A percentile compares a stretch with the other conserved stretches of the same genome.
phyloP scores from a whole-genome alignment of 2,797 vertebrate genomes.

The Rhinogobio ventralis region DNA sequence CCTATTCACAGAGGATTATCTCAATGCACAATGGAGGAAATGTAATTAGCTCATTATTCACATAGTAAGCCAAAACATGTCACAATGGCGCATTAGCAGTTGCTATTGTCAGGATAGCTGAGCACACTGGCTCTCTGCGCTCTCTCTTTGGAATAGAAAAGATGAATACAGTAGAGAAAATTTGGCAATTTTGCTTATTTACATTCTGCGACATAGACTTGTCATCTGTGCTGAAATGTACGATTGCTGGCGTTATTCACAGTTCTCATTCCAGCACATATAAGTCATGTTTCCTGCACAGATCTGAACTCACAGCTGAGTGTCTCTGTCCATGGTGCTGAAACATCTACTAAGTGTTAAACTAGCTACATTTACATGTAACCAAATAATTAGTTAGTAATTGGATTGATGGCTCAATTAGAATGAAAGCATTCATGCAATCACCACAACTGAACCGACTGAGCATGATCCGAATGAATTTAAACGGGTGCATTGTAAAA shows the following conservation, averaged over 20 bases:
- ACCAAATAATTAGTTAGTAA: background rate
- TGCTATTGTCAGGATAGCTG: conserved; percentile 56
- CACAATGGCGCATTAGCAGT: conserved; percentile 58
- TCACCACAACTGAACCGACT: background rate
- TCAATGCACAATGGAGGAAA: conserved; percentile 58
- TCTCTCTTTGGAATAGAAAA: conserved; percentile 44
- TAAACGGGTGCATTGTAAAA: background rate
- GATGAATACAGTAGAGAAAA: conserved; percentile 45
- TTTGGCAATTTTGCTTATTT: conserved; percentile 43
- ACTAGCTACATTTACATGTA: background rate
- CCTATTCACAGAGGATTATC: conserved; percentile 57
- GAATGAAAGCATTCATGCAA: background rate
- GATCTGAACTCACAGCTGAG: background rate
- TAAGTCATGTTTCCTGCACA: background rate
- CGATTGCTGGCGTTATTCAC: background rate
- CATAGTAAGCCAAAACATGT: conserved; percentile 64
- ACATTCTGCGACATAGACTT: conserved; percentile 11
- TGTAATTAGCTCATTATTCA: conserved; percentile 66
- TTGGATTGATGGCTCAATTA: no score
- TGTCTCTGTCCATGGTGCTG: conserved; percentile 28
- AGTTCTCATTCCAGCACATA: conserved; percentile 3
- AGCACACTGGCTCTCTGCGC: conserved; percentile 33
- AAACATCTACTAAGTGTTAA: background rate
- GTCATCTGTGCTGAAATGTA: conserved; percentile 19
- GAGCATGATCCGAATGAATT: background rate